These are phyloP conservation scores for Sternotherus odoratus DNA, from an alignment of 2,797 vertebrate species.

Conservation along the genomic window DNA sequence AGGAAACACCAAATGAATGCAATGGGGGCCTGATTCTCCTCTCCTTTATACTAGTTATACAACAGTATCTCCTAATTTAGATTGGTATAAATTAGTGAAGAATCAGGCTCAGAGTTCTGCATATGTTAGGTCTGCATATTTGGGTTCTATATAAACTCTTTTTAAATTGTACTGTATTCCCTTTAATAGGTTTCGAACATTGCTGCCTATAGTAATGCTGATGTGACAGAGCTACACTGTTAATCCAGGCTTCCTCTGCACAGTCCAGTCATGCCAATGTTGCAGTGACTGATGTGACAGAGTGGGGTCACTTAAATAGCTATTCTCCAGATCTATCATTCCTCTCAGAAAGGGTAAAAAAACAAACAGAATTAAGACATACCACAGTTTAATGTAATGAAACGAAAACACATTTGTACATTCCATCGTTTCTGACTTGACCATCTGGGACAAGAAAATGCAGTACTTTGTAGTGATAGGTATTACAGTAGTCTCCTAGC, in stretches of 20 bases:
- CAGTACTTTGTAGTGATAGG: slow-evolving; percentile 49
- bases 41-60: neutral
- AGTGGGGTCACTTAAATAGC: slow-evolving; percentile 47
- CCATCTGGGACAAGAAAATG: slow-evolving; percentile 50
- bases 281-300: slow-evolving; percentile 31
- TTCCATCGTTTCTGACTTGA: slow-evolving; percentile 59
- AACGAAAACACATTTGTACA: slow-evolving; percentile 63
- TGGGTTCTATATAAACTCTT: slow-evolving; percentile 27
- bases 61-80: neutral
- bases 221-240: neutral
- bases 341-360: slow-evolving; percentile 33
- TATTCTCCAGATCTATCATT: slow-evolving; percentile 31
- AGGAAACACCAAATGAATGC: neutral
- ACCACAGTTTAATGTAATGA: slow-evolving; percentile 58
- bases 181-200: slow-evolving; percentile 42
- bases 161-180: slow-evolving; percentile 47
- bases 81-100: neutral
- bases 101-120: neutral
- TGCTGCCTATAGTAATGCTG: slow-evolving; percentile 21
- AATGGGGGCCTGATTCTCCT: neutral
- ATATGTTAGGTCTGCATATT: neutral
- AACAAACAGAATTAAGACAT: slow-evolving; percentile 38
- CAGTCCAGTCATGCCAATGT: slow-evolving; percentile 26
- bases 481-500: slow-evolving; percentile 57
- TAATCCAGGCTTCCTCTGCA: slow-evolving; percentile 48